Percentiles rank a stretch among this genome's conserved stretches.
These are phyloP conservation scores for Lamellibrachia columna DNA, from an alignment of 2,888 invertebrate genomes.

Conservation along the genomic window DNA sequence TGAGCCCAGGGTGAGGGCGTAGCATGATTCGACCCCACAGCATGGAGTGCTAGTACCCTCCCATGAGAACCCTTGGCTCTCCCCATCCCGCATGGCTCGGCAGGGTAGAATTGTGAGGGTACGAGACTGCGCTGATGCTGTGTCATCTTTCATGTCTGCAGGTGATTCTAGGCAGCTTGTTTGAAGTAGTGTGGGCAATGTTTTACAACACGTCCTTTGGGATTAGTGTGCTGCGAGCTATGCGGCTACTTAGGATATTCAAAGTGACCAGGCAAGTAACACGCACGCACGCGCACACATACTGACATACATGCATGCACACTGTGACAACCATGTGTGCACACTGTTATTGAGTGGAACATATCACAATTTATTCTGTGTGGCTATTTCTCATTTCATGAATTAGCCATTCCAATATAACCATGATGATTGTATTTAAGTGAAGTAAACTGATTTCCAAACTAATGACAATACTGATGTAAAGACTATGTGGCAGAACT, in stretches of 20 bases:
- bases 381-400: neutral
- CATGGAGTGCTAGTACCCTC: constrained; percentile 10
- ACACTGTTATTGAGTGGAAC: neutral
- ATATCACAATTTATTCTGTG: neutral
- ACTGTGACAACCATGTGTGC: constrained; percentile 2
- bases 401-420: neutral
- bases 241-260: constrained; percentile 96
- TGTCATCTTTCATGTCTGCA: constrained; percentile 41
- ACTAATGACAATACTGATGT: neutral
- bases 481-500: neutral
- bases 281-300: neutral
- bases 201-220: constrained; percentile 94
- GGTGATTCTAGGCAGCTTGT: constrained; percentile 85
- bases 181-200: constrained; percentile 97
- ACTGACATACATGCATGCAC: constrained; percentile 16
- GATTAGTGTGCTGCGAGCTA: constrained; percentile 94
- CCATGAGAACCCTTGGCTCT: constrained; percentile 16
- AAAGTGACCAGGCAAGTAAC: constrained; percentile 80
- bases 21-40: constrained; percentile 16
- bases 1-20: neutral
- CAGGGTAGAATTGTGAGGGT: constrained; percentile 16
- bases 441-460: neutral
- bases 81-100: constrained; percentile 12
- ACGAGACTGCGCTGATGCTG: neutral
- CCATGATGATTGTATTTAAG: neutral